Percentiles rank a stretch among this genome's conserved stretches.
Evolutionary conservation across 2,797 vertebrate species (phyloP).

Genomic region (Diceros bicornis): DNA sequence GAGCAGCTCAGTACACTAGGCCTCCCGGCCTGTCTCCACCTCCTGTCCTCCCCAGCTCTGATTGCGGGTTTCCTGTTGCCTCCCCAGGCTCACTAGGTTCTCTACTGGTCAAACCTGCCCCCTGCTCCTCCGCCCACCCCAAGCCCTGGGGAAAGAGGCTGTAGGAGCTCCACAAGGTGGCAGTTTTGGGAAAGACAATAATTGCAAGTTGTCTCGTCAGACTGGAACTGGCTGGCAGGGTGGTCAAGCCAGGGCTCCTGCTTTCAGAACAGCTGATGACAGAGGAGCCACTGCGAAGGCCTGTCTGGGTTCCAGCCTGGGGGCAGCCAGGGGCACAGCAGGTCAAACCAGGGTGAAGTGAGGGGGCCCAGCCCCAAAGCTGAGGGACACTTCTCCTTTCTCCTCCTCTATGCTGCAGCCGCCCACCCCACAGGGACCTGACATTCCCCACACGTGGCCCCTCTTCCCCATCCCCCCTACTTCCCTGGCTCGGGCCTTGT

Average conservation of each 20-base stretch:
- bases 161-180: not conserved
- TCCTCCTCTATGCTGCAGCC: not conserved
- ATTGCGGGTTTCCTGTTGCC: constrained; percentile 26
- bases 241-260: not conserved
- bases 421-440: not conserved
- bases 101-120: not conserved
- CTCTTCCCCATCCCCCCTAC: no score
- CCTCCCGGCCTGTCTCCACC: not conserved
- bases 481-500: not conserved
- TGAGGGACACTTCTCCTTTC: not conserved
- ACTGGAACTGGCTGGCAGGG: not conserved
- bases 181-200: not conserved
- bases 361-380: not conserved
- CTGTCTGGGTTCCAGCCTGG: not conserved
- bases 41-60: not conserved
- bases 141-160: not conserved
- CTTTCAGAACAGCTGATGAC: not conserved
- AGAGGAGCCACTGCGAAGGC: not conserved
- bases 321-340: not conserved
- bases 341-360: not conserved
- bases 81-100: not conserved
- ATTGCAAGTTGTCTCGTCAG: not conserved
- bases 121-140: not conserved
- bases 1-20: not conserved
- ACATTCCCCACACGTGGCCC: not conserved